Evolutionary conservation across 2,797 vertebrate species (phyloP), one percentile per base, ranked within the genome.

Genomic region (Oreortyx pictus): DNA sequence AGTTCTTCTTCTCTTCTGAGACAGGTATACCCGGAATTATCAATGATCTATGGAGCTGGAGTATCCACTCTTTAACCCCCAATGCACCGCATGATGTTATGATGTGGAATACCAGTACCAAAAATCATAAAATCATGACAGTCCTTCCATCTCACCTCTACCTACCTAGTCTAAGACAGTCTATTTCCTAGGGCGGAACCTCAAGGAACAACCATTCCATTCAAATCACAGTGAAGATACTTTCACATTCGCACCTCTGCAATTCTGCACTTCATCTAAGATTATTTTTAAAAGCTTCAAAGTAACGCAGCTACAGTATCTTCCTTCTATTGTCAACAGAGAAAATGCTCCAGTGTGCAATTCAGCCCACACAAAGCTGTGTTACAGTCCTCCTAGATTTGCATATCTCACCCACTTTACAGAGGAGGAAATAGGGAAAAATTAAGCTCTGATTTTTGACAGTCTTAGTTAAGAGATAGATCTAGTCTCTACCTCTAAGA

Each of bases 211-310:
- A 11, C 22, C 46, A 89, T 31, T 14, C 71, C 18, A 5, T 84
- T 75, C 33, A 23, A n/a, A 29, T 56, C 37, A 31, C 47, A 82
- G 33, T 47, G 49, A 92, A 73, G 19, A 73, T 56, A 11, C 46
- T 75, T 50, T 29, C 56, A 57, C 4, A 76, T 60, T 74, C 47
- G 82, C 76, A 67, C 22, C 67, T 60, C 41, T 57, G 23, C 4
- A 56, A 73, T 83, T 81, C 37, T 84, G 43, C 20, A 41, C 22
- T 86, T 82, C 47, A 60, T 66, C 35, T 79, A 64, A 82, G 8
- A 11, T 66, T 84, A 70, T 83, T 91, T 95, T 82, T 77, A 81
- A 46, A 61, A 88, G n/a, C 10, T 82, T 14, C n/a, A 54, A 72
- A 83, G 78, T 86, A 41, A 44, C 0, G 0, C 5, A 12, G 43